These are phyloP conservation scores for Drosophila sp. DNA, from an alignment of 1,140 invertebrate species.

Conservation along the genomic window DNA sequence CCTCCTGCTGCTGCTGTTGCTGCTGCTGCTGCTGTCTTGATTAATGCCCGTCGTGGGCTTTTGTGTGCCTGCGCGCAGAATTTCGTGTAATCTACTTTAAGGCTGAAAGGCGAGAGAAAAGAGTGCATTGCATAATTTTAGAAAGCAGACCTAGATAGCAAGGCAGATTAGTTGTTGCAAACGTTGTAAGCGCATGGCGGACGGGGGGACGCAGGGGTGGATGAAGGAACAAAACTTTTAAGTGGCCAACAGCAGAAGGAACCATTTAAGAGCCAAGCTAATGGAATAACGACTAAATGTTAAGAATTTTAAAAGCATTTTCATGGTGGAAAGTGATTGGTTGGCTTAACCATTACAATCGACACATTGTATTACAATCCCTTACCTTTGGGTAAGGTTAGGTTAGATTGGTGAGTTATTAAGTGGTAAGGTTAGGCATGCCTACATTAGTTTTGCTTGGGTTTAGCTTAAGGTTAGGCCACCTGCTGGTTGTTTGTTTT, in stretches of 20 bases:
- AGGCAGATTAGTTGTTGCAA: not conserved
- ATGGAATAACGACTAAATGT: not conserved
- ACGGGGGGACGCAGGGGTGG: not conserved
- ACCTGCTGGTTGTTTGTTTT: too few relatives aligned
- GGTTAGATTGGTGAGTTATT: too few relatives aligned
- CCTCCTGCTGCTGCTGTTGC: too few relatives aligned
- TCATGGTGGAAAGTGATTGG: not conserved
- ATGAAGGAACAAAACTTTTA: not conserved
- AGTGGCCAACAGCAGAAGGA: not conserved
- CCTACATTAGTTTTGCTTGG: too few relatives aligned
- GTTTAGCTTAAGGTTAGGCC: too few relatives aligned
- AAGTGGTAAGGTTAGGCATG: too few relatives aligned
- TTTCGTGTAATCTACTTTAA: slow-evolving; percentile 80
- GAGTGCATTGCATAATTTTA: slow-evolving; percentile 71
- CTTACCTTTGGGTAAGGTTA: too few relatives aligned
- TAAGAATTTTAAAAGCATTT: slow-evolving; percentile 1
- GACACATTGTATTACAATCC: too few relatives aligned
- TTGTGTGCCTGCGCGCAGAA: slow-evolving; percentile 67
- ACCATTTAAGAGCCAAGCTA: slow-evolving; percentile 6
- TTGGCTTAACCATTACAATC: too few relatives aligned
- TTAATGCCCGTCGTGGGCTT: slow-evolving; percentile 79
- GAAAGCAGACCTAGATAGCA: slow-evolving; percentile 33
- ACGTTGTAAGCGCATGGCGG: too few relatives aligned
- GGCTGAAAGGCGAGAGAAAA: slow-evolving; percentile 43
- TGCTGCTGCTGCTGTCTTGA: slow-evolving; percentile 50